Percentiles rank a stretch among this genome's conserved stretches.
These are phyloP conservation scores for Chloebia gouldiae DNA, from an alignment of 2,113 vertebrate genomes.

Conservation along the genomic window DNA sequence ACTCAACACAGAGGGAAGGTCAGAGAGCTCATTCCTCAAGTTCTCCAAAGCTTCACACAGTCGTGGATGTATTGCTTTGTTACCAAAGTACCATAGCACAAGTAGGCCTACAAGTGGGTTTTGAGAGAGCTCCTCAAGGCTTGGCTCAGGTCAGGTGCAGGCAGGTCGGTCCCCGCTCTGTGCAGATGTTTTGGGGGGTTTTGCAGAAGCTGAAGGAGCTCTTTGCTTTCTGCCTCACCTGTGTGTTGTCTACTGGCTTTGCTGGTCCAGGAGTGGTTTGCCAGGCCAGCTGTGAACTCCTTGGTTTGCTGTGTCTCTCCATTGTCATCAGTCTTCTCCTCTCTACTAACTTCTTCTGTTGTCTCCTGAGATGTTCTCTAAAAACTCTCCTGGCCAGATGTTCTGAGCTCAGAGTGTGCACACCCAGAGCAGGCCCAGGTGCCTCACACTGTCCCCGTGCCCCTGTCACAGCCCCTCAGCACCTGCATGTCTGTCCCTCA, in stretches of 20 bases:
- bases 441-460: fast-evolving
- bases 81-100: not conserved
- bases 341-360: not conserved
- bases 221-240: constrained; percentile 53
- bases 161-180: not conserved
- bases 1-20: not conserved
- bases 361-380: constrained; percentile 41
- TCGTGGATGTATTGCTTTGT: not conserved
- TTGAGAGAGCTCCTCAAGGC: not conserved
- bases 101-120: not conserved
- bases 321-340: constrained; percentile 57
- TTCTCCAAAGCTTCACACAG: not conserved
- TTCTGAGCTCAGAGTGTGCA: not conserved
- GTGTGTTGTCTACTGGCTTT: constrained; percentile 42
- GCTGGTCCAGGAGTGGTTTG: constrained; percentile 35
- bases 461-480: not conserved
- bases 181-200: not conserved
- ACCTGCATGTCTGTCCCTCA: not conserved
- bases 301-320: constrained; percentile 51
- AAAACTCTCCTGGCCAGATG: constrained; percentile 52
- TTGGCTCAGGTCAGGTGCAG: not conserved
- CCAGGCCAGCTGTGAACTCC: constrained; percentile 1
- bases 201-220: not conserved
- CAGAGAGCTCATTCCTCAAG: not conserved
- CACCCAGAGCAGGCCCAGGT: not conserved